A percentile compares a stretch with the other conserved stretches of the same genome.
Evolutionary conservation across 2,113 vertebrate genomes (phyloP).

Genomic region (Peromyscus maniculatus): DNA sequence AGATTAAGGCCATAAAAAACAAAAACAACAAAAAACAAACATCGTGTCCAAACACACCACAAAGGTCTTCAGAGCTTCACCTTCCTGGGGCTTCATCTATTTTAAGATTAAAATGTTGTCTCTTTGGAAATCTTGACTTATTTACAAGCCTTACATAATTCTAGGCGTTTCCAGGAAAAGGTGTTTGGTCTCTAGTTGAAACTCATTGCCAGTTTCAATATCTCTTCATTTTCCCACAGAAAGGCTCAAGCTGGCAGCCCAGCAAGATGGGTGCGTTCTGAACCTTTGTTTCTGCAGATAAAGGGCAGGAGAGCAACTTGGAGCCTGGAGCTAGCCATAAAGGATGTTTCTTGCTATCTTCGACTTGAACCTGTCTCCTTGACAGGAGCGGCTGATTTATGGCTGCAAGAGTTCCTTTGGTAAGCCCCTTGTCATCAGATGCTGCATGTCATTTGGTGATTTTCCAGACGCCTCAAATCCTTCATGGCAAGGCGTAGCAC

Average conservation of each 20-base stretch:
- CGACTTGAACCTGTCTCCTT: slow-evolving; percentile 59
- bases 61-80: neutral
- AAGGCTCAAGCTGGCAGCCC: slow-evolving; percentile 36
- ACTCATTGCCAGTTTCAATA: neutral
- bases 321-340: slow-evolving; percentile 36
- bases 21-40: neutral
- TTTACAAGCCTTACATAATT: neutral
- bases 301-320: slow-evolving; percentile 46
- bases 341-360: slow-evolving; percentile 72
- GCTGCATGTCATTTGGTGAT: slow-evolving; percentile 57
- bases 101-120: slow-evolving; percentile 37
- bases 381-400: slow-evolving; percentile 63
- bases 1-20: neutral
- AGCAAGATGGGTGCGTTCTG: slow-evolving; percentile 45
- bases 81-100: slow-evolving; percentile 38
- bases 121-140: slow-evolving; percentile 59
- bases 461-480: slow-evolving; percentile 71
- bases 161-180: slow-evolving; percentile 75
- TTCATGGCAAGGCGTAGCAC: slow-evolving; percentile 61
- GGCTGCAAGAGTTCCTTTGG: neutral
- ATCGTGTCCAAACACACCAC: neutral
- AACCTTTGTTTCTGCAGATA: slow-evolving; percentile 65
- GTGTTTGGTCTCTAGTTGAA: slow-evolving; percentile 40
- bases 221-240: slow-evolving; percentile 60
- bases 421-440: slow-evolving; percentile 9